phyloP scores from a whole-genome alignment of 1,140 invertebrate species.

The Zaprionus taronus region DNA sequence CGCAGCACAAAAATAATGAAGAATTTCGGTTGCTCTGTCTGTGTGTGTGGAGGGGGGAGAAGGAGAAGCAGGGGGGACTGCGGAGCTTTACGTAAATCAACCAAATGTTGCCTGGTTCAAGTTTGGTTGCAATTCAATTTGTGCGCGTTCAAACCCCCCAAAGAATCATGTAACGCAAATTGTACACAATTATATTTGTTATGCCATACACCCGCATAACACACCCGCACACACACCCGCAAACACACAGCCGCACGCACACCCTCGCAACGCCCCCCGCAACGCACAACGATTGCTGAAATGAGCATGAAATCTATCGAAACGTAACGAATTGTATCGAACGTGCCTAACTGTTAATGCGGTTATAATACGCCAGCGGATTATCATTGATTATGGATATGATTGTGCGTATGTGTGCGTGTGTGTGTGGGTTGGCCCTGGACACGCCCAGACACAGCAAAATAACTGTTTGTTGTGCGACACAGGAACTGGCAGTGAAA shows the following conservation, averaged over 20 bases:
- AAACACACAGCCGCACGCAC: background rate
- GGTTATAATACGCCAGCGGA: conserved; percentile 81
- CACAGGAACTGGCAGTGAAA: conserved; percentile 30
- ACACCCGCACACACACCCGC: conserved; percentile 1
- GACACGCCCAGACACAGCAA: conserved; percentile 48
- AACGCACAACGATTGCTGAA: conserved; percentile 46
- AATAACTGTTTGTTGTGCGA: conserved; percentile 70
- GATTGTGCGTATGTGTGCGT: conserved; percentile 26
- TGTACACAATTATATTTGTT: conserved; percentile 76
- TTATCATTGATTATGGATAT: conserved; percentile 80
- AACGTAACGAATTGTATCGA: conserved; percentile 79
- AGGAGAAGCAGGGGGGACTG: background rate
- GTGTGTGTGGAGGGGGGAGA: too few species aligned
- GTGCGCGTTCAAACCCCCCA: conserved; percentile 12
- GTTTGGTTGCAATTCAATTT: conserved; percentile 73
- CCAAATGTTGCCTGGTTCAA: conserved; percentile 22
- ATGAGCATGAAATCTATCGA: conserved; percentile 78
- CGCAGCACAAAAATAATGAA: conserved; percentile 73
- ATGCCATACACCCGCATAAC: conserved; percentile 42
- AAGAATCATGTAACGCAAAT: conserved; percentile 58
- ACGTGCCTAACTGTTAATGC: conserved; percentile 83
- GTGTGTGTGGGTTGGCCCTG: conserved; percentile 16
- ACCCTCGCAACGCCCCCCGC: background rate
- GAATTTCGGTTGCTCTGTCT: conserved; percentile 48
- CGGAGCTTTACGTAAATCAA: conserved; percentile 30